A percentile compares a stretch with the other conserved stretches of the same genome.
Evolutionary conservation across 2,888 invertebrate species (phyloP).

Genomic region (Mimas tiliae): DNA sequence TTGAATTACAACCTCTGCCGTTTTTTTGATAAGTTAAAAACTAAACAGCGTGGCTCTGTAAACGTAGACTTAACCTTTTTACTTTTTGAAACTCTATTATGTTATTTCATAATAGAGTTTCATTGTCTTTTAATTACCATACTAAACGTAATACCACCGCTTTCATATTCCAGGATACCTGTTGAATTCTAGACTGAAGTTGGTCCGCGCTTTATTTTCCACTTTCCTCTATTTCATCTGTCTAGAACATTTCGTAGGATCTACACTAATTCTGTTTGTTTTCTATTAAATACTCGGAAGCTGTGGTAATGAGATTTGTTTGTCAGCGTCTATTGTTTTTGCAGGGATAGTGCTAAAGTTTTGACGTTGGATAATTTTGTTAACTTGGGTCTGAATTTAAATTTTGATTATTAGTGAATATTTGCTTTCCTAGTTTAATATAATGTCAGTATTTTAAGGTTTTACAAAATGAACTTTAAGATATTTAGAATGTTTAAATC

Average conservation of each 20-base stretch:
- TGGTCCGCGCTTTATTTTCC: background rate
- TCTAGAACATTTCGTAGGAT: conserved; percentile 10
- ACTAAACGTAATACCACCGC: background rate
- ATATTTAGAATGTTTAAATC: too few species aligned
- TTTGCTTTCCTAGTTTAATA: too few species aligned
- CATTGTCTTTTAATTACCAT: background rate
- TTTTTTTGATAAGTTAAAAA: too few species aligned
- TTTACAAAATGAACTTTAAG: too few species aligned
- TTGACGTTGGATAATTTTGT: background rate
- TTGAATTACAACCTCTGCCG: too few species aligned
- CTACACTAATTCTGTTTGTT: conserved; percentile 11
- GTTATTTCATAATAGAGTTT: background rate
- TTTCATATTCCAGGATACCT: conserved; percentile 3
- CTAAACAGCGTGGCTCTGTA: too few species aligned
- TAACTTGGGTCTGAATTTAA: background rate
- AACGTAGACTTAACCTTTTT: too few species aligned
- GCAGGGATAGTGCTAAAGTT: background rate
- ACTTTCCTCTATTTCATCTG: conserved; percentile 11
- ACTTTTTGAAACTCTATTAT: too few species aligned
- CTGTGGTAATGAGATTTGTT: background rate
- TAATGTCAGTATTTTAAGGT: too few species aligned
- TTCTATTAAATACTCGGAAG: conserved; percentile 15
- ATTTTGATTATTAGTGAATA: background rate
- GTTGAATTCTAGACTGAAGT: conserved; percentile 1
- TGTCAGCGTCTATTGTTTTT: background rate